Percentiles rank a stretch among this genome's conserved stretches.
These are phyloP conservation scores for Drosophila bunnanda DNA, from an alignment of 2,888 invertebrate genomes.

Conservation along the genomic window DNA sequence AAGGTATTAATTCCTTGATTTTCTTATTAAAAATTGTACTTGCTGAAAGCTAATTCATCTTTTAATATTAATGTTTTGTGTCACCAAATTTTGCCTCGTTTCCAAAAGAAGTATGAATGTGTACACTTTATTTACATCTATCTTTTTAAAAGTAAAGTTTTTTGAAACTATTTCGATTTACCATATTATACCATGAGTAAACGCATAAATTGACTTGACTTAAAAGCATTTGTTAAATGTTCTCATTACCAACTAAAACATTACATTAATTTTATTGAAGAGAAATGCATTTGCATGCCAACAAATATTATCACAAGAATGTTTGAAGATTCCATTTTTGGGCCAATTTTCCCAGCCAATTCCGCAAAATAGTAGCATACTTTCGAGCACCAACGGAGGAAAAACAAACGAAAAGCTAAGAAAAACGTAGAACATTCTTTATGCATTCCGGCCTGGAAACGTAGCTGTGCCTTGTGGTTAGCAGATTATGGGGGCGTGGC, in stretches of 20 bases:
- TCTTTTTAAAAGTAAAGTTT: too few species aligned
- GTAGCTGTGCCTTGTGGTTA: constrained; percentile 13
- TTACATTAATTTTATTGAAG: not conserved
- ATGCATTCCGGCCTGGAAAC: constrained; percentile 54
- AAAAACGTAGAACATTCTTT: constrained; percentile 52
- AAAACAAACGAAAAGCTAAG: constrained; percentile 33
- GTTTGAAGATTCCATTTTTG: constrained; percentile 31
- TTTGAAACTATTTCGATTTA: not conserved
- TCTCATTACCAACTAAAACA: not conserved
- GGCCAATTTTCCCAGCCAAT: constrained; percentile 55
- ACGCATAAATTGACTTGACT: not conserved
- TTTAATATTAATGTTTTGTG: too few species aligned
- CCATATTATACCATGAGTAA: not conserved
- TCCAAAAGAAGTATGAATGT: too few species aligned
- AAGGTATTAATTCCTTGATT: not conserved
- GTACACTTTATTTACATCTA: too few species aligned
- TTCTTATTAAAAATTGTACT: not conserved
- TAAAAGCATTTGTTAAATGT: not conserved
- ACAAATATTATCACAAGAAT: constrained; percentile 4
- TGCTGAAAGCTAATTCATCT: not conserved
- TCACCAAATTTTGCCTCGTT: too few species aligned
- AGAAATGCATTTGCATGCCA: constrained; percentile 18
- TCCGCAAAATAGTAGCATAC: constrained; percentile 45
- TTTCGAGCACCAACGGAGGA: constrained; percentile 17
- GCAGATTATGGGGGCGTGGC: constrained; percentile 36